Conservation (phyloP, 2,888 invertebrate genomes). For the Allolobophora icterica region DNA sequence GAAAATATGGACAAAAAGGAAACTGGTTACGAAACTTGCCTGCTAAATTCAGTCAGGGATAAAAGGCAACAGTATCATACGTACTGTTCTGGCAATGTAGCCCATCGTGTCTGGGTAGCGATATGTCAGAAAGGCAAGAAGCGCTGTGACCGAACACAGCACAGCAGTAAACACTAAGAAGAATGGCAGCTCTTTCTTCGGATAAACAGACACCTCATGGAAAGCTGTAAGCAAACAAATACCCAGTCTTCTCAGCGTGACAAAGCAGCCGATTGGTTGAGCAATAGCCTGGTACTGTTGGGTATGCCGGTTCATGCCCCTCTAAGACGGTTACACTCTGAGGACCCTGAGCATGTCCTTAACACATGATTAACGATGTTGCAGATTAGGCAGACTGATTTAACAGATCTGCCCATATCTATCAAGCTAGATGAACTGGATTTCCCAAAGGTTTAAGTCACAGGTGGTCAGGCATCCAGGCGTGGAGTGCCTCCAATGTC, state of each 20-base stretch:
- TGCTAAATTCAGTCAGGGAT: background rate
- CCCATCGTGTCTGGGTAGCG: slow-evolving; percentile 91
- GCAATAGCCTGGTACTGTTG: too few species aligned
- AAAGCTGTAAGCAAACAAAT: slow-evolving; percentile 70
- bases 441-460: too few species aligned
- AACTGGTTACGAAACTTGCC: background rate
- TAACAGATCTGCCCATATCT: too few species aligned
- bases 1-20: slow-evolving; percentile 11
- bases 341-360: too few species aligned
- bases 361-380: too few species aligned
- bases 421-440: too few species aligned
- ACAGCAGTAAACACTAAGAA: slow-evolving; percentile 85
- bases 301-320: too few species aligned
- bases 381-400: too few species aligned
- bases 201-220: slow-evolving; percentile 90
- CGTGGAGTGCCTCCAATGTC: too few species aligned
- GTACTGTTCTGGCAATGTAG: slow-evolving; percentile 77
- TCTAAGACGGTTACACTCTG: too few species aligned
- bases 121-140: slow-evolving; percentile 85
- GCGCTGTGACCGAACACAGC: slow-evolving; percentile 85
- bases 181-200: slow-evolving; percentile 89
- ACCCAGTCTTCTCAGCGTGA: background rate
- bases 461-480: too few species aligned
- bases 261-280: background rate
- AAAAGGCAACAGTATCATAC: slow-evolving; percentile 40